A percentile compares a stretch with the other conserved stretches of the same genome.
phyloP scores from a whole-genome alignment of 2,113 vertebrate species.

The Haliaeetus leucogaster region DNA sequence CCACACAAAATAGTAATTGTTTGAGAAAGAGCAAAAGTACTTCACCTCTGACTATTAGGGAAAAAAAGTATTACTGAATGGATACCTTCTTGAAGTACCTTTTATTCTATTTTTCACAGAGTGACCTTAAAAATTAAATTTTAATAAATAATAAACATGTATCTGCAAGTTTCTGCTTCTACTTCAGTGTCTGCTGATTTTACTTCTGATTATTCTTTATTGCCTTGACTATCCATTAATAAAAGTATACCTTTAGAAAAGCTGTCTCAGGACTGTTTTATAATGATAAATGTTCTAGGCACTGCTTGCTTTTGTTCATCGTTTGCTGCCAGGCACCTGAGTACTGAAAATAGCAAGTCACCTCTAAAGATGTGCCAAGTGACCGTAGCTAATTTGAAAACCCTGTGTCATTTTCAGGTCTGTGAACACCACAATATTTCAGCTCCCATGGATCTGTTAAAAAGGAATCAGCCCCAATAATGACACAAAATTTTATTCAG shows the following conservation, averaged over 20 bases:
- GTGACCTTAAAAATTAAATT: background rate
- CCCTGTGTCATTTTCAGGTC: background rate
- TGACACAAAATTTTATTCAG: background rate
- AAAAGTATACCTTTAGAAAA: background rate
- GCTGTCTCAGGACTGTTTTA: background rate
- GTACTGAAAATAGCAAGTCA: conserved; percentile 14
- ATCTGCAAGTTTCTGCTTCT: background rate
- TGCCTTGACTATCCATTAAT: background rate
- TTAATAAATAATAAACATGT: background rate
- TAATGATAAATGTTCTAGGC: conserved; percentile 15
- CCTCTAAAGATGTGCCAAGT: conserved; percentile 2
- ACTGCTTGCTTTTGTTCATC: background rate
- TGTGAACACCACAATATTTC: background rate
- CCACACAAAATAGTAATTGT: background rate
- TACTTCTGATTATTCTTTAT: background rate
- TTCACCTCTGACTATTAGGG: background rate
- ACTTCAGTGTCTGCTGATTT: background rate
- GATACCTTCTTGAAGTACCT: background rate
- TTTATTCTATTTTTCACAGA: background rate
- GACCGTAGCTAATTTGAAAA: background rate
- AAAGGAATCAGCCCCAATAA: background rate
- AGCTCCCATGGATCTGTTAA: background rate
- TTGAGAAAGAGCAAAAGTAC: background rate
- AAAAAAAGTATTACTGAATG: background rate
- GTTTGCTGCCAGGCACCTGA: background rate